Conservation (phyloP, 1,140 invertebrate species). For the Oppia nitens region DNA sequence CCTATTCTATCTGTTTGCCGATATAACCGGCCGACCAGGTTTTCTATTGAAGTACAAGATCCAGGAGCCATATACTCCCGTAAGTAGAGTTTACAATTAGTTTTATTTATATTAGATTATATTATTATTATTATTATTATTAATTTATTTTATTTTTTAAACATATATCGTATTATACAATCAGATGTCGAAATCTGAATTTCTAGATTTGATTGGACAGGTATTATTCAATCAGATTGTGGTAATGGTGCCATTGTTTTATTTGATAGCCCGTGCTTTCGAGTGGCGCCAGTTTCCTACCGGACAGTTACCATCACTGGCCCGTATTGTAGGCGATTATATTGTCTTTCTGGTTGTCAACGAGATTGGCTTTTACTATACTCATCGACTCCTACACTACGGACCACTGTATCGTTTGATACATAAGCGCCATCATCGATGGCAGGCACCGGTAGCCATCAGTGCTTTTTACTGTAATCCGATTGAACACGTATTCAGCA, state of each 20-base stretch:
- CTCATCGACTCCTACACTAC: slow-evolving; percentile 56
- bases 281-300: slow-evolving; percentile 43
- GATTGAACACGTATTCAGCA: slow-evolving; percentile 63
- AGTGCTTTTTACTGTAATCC: slow-evolving; percentile 71
- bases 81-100: neutral
- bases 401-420: slow-evolving; percentile 56
- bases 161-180: slow-evolving; percentile 13
- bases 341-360: slow-evolving; percentile 43
- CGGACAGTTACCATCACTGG: slow-evolving; percentile 22
- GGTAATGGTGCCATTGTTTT: slow-evolving; percentile 37
- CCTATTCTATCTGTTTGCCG: slow-evolving; percentile 50
- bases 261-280: slow-evolving; percentile 45
- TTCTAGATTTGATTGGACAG: slow-evolving; percentile 43
- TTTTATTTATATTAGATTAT: neutral
- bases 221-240: slow-evolving; percentile 62
- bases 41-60: slow-evolving; percentile 56
- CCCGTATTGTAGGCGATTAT: slow-evolving; percentile 4
- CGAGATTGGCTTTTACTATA: slow-evolving; percentile 70
- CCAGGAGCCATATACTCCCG: no score
- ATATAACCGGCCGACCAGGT: slow-evolving; percentile 50
- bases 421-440: slow-evolving; percentile 69
- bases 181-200: slow-evolving; percentile 25
- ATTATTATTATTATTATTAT: neutral
- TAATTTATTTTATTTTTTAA: neutral
- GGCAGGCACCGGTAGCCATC: slow-evolving; percentile 60